These are phyloP conservation scores for Dermochelys coriacea DNA, from an alignment of 2,797 vertebrate species.

Conservation along the genomic window DNA sequence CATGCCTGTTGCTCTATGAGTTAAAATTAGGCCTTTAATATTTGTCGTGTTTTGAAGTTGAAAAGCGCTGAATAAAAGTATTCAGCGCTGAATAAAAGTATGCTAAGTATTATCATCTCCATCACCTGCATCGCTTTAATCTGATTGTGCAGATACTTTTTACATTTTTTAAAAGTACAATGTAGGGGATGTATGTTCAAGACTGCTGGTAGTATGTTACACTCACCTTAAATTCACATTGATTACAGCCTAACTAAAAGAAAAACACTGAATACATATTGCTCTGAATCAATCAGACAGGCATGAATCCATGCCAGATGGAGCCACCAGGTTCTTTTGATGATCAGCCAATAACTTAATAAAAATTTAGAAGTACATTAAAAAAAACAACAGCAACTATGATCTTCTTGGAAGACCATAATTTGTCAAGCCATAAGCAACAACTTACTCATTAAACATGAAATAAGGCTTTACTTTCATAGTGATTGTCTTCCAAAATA, in stretches of 20 bases:
- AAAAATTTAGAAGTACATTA: not conserved
- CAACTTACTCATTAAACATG: not conserved
- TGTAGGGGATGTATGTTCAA: not conserved
- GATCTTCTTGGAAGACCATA: not conserved
- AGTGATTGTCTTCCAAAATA: not conserved
- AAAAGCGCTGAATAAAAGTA: not conserved
- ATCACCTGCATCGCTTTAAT: not conserved
- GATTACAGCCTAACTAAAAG: not conserved
- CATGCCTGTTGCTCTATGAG: slow-evolving; percentile 57
- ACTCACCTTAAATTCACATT: not conserved
- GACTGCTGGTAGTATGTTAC: not conserved
- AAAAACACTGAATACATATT: not conserved
- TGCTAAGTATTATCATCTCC: slow-evolving; percentile 27
- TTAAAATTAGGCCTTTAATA: slow-evolving; percentile 41
- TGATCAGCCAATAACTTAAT: not conserved
- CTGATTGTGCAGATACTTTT: not conserved
- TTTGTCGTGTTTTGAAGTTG: slow-evolving; percentile 32
- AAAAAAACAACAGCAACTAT: not conserved
- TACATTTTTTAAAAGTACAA: not conserved
- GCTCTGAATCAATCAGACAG: not conserved
- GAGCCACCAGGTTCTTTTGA: not conserved
- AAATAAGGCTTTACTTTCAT: not conserved
- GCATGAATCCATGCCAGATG: not conserved
- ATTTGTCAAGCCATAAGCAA: not conserved
- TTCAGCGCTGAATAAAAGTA: not conserved